These are phyloP conservation scores for Achlya flavicornis DNA, from an alignment of 2,888 invertebrate species.

Conservation along the genomic window DNA sequence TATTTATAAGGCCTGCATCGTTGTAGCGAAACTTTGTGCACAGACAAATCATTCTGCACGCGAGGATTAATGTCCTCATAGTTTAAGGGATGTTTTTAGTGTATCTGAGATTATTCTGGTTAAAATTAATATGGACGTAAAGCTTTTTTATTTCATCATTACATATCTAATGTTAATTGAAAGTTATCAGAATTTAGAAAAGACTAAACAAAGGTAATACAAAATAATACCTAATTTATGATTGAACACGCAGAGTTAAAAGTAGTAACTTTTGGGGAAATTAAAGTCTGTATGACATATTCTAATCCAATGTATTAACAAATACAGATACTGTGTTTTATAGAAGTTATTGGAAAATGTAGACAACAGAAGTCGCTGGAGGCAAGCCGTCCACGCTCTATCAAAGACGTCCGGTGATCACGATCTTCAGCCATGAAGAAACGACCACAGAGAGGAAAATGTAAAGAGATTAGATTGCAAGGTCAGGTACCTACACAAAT, in stretches of 20 bases:
- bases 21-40: slow-evolving; percentile 4
- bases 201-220: no score
- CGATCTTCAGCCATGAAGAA: no score
- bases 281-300: neutral
- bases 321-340: neutral
- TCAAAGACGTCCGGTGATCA: no score
- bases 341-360: neutral
- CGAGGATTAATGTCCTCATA: slow-evolving; percentile 2
- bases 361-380: no score
- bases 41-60: neutral
- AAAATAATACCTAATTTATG: no score
- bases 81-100: neutral
- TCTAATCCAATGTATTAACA: neutral
- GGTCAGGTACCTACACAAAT: neutral
- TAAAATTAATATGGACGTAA: neutral
- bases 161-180: no score
- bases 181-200: no score
- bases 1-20: slow-evolving; percentile 11
- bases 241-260: no score
- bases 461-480: neutral
- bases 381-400: no score
- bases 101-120: neutral
- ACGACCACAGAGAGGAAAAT: neutral
- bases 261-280: no score
- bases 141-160: neutral